Percentiles rank a stretch among this genome's conserved stretches.
Conservation (phyloP, 1,140 invertebrate species). For the Listronotus bonariensis region DNA sequence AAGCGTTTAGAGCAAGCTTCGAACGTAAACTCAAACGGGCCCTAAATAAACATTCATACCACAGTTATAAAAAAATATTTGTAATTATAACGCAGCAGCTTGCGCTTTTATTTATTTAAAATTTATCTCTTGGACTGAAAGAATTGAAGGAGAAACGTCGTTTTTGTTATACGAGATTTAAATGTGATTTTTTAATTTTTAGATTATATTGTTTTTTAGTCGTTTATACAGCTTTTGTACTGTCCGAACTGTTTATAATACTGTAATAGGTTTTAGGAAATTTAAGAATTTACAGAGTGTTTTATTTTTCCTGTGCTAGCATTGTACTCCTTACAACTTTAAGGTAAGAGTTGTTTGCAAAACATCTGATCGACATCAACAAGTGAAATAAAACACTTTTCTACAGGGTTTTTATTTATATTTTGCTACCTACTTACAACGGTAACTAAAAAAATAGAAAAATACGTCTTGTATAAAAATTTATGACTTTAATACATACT, state of each 20-base stretch:
- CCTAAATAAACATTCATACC: not conserved
- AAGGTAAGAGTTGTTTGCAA: too few species aligned
- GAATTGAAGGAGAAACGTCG: not conserved
- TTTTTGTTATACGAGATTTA: slow-evolving; percentile 20
- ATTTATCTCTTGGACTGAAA: slow-evolving; percentile 5
- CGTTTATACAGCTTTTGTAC: slow-evolving; percentile 8
- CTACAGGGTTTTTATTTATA: too few species aligned
- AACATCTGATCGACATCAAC: too few species aligned
- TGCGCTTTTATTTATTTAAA: slow-evolving; percentile 15
- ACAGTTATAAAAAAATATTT: not conserved
- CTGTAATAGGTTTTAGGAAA: slow-evolving; percentile 18
- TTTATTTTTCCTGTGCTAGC: not conserved
- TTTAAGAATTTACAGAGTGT: slow-evolving; percentile 7
- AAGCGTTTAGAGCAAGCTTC: too few species aligned
- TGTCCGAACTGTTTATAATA: slow-evolving; percentile 10
- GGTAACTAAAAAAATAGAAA: too few species aligned
- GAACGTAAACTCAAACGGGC: too few species aligned
- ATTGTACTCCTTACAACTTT: too few species aligned
- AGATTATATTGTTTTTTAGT: slow-evolving; percentile 14
- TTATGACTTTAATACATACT: too few species aligned
- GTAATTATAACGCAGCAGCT: slow-evolving; percentile 11
- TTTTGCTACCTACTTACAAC: too few species aligned
- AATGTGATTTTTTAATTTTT: slow-evolving; percentile 30
- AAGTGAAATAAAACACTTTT: too few species aligned
- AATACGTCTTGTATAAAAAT: too few species aligned